phyloP scores from a whole-genome alignment of 1,140 invertebrate species.

The Ceratitis capitata region DNA sequence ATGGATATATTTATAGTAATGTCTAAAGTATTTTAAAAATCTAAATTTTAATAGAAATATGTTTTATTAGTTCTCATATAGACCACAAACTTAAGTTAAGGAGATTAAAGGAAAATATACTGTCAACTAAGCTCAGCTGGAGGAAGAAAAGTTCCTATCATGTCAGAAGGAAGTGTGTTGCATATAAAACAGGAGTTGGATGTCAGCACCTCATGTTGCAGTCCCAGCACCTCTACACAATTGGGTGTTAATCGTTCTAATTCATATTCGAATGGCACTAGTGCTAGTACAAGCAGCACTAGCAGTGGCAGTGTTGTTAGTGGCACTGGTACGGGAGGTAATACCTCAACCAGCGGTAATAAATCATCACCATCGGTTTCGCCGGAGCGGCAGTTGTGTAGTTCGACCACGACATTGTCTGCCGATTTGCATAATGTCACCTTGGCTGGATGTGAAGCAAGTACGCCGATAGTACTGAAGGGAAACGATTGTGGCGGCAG shows the following conservation, averaged over 20 bases:
- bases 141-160: slow-evolving; percentile 34
- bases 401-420: slow-evolving; percentile 80
- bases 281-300: slow-evolving; percentile 10
- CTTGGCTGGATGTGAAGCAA: slow-evolving; percentile 46
- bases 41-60: not conserved
- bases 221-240: slow-evolving; percentile 52
- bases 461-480: slow-evolving; percentile 59
- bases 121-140: not conserved
- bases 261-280: slow-evolving; percentile 40
- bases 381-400: slow-evolving; percentile 81
- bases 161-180: slow-evolving; percentile 60
- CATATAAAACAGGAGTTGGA: slow-evolving; percentile 62
- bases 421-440: slow-evolving; percentile 72
- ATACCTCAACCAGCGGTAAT: slow-evolving; percentile 37
- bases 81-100: too few species aligned
- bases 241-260: slow-evolving; percentile 45
- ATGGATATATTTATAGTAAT: not conserved
- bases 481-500: not conserved
- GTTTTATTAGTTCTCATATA: too few species aligned
- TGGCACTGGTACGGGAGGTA: not conserved
- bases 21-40: not conserved
- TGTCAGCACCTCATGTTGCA: slow-evolving; percentile 58
- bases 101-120: too few species aligned
- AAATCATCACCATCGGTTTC: slow-evolving; percentile 71
- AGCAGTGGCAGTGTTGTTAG: slow-evolving; percentile 32